Base-by-base conservation (phyloP, 2,797 vertebrate genomes). In the Fistularia commersonii region DNA sequence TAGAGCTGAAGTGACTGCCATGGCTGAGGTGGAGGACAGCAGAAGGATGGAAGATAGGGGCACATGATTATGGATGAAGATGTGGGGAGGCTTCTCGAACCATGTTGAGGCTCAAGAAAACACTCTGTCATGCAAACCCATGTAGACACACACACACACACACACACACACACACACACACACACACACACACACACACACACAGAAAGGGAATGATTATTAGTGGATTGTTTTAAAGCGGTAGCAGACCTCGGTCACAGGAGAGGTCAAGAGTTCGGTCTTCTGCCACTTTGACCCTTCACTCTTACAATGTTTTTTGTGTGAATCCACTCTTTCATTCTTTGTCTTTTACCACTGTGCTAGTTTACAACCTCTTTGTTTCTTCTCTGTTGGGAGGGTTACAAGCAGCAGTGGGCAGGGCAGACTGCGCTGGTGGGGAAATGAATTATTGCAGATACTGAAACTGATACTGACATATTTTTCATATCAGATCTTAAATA, bases 231-330 rank as follows among this genome's bases (percentile, higher is more conserved):
- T 85, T 78, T 87, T 85, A 83, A 82, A 56, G 59, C 52, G 56
- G 66, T 76, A 61, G 61, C 66, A 74, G 59, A 61, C 55, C 65
- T 51, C 10, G 73, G 73, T 85, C 79, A 78, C 56, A 45, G 5
- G 13, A 46, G 69, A 77, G 89, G 87, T 89, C 82, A 85, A 83
- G 76, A 90, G 89, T 91, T 91, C 90, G 65, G 38, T 41, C 51
- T 66, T 52, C 61, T 79, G 81, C 65, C 61, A 49, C 57, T 71
- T 64, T 83, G 82, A 84, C 79, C 81, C 72, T 63, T 77, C 60
- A 77, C 80, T 73, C 67, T 79, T 85, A 75, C 66, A 63, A 7
- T 60, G 62, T 53, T 49, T 66, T 75, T 66, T 72, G 65, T 61
- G 53, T 54, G 44, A 61, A 54, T 41, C 51, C 11, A 8, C 59